These are phyloP conservation scores for Percopsis omiscomaycus DNA, from an alignment of 2,797 vertebrate genomes.

Conservation along the genomic window DNA sequence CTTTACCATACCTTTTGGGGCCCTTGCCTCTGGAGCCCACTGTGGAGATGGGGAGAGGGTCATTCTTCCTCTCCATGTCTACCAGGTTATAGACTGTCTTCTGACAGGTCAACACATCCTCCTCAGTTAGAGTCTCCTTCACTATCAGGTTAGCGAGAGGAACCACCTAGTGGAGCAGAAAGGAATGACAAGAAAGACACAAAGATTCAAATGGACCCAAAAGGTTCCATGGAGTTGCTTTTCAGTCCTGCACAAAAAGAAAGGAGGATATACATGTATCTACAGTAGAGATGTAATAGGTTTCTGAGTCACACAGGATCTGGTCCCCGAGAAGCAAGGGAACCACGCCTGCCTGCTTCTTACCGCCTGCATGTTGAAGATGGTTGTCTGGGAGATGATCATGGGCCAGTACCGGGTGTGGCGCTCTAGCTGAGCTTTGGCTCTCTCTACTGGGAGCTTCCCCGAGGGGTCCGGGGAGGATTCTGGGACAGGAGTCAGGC, in stretches of 20 bases:
- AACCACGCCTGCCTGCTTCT: slow-evolving; percentile 50
- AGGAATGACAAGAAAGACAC: neutral
- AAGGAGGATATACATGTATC: too few relatives aligned
- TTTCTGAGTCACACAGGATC: too few relatives aligned
- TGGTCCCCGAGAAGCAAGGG: neutral
- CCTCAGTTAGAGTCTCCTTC: slow-evolving; percentile 92
- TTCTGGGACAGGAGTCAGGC: slow-evolving; percentile 92
- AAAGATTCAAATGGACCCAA: neutral
- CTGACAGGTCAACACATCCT: slow-evolving; percentile 96
- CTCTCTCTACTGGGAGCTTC: slow-evolving; percentile 88
- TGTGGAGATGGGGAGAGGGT: slow-evolving; percentile 95
- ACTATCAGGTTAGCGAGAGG: slow-evolving; percentile 96
- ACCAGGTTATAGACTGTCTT: slow-evolving; percentile 98
- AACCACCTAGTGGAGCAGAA: slow-evolving; percentile 83
- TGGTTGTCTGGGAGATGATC: slow-evolving; percentile 99
- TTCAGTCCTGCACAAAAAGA: too few relatives aligned
- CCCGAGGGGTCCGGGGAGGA: slow-evolving; percentile 79
- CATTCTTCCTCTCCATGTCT: slow-evolving; percentile 98
- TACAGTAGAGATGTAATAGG: too few relatives aligned
- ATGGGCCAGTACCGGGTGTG: slow-evolving; percentile 99
- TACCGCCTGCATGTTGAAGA: slow-evolving; percentile 99
- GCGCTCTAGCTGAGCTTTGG: slow-evolving; percentile 94
- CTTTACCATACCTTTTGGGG: slow-evolving; percentile 86
- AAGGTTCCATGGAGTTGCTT: too few relatives aligned
- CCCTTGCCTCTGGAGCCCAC: slow-evolving; percentile 98